These are phyloP conservation scores for Haliclona indistincta DNA, from an alignment of 37 sponge, comb jelly and placozoan species.

Conservation along the genomic window DNA sequence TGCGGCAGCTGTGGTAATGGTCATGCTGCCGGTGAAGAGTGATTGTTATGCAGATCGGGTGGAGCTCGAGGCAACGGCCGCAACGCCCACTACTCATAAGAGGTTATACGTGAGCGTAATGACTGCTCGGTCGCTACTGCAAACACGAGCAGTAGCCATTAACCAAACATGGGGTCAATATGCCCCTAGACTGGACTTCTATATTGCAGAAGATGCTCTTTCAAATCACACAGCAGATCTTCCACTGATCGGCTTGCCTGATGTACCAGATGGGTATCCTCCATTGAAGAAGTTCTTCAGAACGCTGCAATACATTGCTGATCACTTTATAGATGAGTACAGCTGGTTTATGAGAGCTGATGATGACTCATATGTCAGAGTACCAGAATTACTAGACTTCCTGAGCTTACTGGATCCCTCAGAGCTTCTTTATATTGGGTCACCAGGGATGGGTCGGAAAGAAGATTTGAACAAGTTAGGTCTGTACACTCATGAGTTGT, in stretches of 20 bases:
- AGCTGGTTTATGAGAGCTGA: slow-evolving; percentile 85
- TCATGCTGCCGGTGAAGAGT: too few species aligned
- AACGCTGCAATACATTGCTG: slow-evolving; percentile 75
- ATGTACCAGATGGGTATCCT: slow-evolving; percentile 65
- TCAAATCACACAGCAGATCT: slow-evolving; percentile 9
- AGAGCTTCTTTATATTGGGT: slow-evolving; percentile 52
- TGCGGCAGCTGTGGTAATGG: too few species aligned
- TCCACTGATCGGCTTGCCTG: slow-evolving; percentile 22
- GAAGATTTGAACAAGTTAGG: slow-evolving; percentile 26
- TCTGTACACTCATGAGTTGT: slow-evolving; percentile 41
- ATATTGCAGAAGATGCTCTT: slow-evolving; percentile 8
- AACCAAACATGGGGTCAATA: slow-evolving; percentile 69
- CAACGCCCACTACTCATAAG: too few species aligned
- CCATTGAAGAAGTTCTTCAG: slow-evolving; percentile 68
- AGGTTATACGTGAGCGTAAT: slow-evolving; percentile 81
- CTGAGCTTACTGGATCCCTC: slow-evolving; percentile 45
- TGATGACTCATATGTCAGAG: slow-evolving; percentile 70
- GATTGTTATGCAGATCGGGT: too few species aligned
- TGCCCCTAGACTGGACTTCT: slow-evolving; percentile 47
- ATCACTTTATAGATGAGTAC: slow-evolving; percentile 56
- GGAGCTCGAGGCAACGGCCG: too few species aligned
- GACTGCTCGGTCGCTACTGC: slow-evolving; percentile 37
- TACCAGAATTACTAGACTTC: slow-evolving; percentile 36
- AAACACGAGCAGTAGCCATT: slow-evolving; percentile 42
- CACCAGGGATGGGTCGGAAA: slow-evolving; percentile 54